These are phyloP conservation scores for Caranx melampygus DNA, from an alignment of 2,113 vertebrate genomes.

Conservation along the genomic window DNA sequence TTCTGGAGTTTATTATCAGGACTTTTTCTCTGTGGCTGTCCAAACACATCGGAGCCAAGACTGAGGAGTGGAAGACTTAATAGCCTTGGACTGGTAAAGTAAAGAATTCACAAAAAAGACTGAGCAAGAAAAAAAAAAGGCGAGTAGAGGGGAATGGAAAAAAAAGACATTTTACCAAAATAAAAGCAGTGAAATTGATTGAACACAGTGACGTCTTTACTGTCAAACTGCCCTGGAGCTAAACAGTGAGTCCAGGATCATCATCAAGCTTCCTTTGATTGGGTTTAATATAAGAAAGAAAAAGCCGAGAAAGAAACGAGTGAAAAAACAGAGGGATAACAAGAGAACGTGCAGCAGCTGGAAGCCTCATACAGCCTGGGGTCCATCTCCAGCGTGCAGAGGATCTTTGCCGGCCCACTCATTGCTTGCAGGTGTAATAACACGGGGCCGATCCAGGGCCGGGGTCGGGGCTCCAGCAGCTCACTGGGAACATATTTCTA, in stretches of 20 bases:
- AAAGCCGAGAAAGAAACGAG: not conserved
- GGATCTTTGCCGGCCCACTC: constrained; percentile 33
- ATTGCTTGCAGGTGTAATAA: constrained; percentile 81
- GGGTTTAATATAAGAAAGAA: constrained; percentile 34
- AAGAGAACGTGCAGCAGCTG: constrained; percentile 12
- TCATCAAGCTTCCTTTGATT: constrained; percentile 8
- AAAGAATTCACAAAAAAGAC: constrained; percentile 4
- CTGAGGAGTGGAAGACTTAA: not conserved
- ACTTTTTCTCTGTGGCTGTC: constrained; percentile 42
- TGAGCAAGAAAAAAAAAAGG: not conserved
- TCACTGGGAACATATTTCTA: constrained; percentile 34
- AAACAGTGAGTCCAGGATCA: constrained; percentile 4
- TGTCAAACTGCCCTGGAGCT: not conserved
- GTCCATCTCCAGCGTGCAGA: constrained; percentile 29
- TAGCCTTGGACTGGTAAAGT: not conserved
- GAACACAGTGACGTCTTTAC: not conserved
- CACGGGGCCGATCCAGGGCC: constrained; percentile 52
- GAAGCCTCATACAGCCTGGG: constrained; percentile 13
- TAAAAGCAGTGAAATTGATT: constrained; percentile 4
- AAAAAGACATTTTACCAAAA: not conserved
- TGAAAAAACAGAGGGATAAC: not conserved
- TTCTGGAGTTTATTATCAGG: constrained; percentile 62
- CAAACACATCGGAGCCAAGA: constrained; percentile 51
- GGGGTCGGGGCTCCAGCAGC: constrained; percentile 32
- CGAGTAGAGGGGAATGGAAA: not conserved